phyloP scores from a whole-genome alignment of 2,113 vertebrate genomes.

The Nycticryphes semicollaris region DNA sequence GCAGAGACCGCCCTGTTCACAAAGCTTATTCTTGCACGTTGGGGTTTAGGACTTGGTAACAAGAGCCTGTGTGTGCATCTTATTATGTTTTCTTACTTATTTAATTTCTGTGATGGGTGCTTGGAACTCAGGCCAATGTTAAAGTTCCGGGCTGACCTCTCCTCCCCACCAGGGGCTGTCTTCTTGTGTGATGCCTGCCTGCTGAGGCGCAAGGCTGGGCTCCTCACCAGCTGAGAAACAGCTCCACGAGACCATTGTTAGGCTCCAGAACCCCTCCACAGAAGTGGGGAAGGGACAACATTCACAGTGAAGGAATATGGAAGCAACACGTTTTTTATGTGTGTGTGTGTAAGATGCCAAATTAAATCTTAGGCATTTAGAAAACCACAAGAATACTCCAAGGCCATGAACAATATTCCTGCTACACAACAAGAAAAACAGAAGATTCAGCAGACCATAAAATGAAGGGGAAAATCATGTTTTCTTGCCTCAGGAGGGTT shows the following conservation, averaged over 20 bases:
- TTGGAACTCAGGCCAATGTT: not conserved
- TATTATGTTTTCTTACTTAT: not conserved
- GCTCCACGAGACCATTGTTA: not conserved
- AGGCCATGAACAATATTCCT: slow-evolving; percentile 38
- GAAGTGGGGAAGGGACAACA: not conserved
- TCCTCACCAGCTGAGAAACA: slow-evolving; percentile 25
- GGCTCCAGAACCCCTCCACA: not conserved
- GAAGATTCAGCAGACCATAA: slow-evolving; percentile 68
- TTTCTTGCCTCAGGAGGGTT: slow-evolving; percentile 62
- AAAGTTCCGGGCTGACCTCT: slow-evolving; percentile 15
- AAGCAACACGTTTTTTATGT: not conserved
- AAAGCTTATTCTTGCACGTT: slow-evolving; percentile 31
- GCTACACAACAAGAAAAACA: slow-evolving; percentile 52
- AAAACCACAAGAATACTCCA: slow-evolving; percentile 55
- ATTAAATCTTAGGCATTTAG: slow-evolving; percentile 42
- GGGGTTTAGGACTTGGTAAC: slow-evolving; percentile 4
- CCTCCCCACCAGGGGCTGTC: not conserved
- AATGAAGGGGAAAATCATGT: slow-evolving; percentile 59
- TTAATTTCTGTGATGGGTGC: slow-evolving; percentile 11
- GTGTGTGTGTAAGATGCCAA: not conserved
- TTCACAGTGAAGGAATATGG: not conserved
- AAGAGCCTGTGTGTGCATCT: slow-evolving; percentile 16
- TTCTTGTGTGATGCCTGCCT: not conserved
- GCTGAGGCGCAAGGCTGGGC: not conserved
- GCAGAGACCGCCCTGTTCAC: not conserved